These are phyloP conservation scores for Dasysyrphus tricinctus DNA, from an alignment of 2,888 invertebrate species.

Conservation along the genomic window DNA sequence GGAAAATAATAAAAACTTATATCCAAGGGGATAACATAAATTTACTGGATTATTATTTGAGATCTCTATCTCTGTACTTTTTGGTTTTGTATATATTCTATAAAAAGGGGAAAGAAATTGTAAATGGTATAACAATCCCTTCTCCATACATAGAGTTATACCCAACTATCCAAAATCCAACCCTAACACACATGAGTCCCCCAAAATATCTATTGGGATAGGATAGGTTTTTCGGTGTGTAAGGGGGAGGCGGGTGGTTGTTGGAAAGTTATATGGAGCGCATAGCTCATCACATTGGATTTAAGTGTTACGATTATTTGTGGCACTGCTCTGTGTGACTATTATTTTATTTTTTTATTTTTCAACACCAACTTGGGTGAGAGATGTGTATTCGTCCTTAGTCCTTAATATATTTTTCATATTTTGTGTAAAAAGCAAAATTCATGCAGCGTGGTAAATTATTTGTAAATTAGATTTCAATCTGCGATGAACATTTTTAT, in stretches of 20 bases:
- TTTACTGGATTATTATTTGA: conserved; percentile 73
- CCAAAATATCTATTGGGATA: conserved; percentile 11
- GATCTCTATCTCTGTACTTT: conserved; percentile 61
- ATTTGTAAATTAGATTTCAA: conserved; percentile 70
- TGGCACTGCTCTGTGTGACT: conserved; percentile 32
- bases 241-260: not conserved
- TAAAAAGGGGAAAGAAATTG: conserved; percentile 41
- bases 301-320: conserved; percentile 70
- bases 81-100: conserved; percentile 29
- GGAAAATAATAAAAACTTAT: conserved; percentile 75
- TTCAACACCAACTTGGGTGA: conserved; percentile 23
- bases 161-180: conserved; percentile 9
- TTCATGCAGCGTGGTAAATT: conserved; percentile 44
- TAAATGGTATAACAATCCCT: conserved; percentile 55
- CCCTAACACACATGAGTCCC: conserved; percentile 33
- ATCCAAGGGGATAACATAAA: conserved; percentile 72
- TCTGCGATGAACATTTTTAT: conserved; percentile 19
- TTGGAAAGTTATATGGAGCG: conserved; percentile 36
- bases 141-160: conserved; percentile 9
- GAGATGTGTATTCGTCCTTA: conserved; percentile 7
- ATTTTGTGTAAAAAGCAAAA: conserved; percentile 11
- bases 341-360: conserved; percentile 35
- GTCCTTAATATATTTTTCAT: not conserved
- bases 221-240: not conserved
- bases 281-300: conserved; percentile 73